Evolutionary conservation across 2,797 vertebrate genomes (phyloP), one percentile per base, ranked within the genome.

Genomic region (Novumbra hubbsi): DNA sequence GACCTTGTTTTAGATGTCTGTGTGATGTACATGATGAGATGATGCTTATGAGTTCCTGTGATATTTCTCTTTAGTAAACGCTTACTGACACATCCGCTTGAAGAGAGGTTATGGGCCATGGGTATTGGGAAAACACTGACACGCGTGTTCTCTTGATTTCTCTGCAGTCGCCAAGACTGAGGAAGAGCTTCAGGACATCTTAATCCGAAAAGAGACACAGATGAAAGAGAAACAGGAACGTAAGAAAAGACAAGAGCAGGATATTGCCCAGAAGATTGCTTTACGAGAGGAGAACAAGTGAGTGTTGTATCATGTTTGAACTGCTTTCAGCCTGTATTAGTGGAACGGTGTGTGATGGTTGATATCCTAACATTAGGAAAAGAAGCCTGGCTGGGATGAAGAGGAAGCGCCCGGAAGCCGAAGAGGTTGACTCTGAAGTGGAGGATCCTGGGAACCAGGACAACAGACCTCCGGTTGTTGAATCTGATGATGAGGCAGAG

Each of bases 381-480:
- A 95, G 86, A 78, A 98, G 96, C 72, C 81, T 98, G 74, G 94
- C 90, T 0, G 96, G 96, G 48, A 96, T 98, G 19, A 95, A 94
- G 83, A 87, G 78, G 79, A 95, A 94, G 76, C 72, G 0, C 0
- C 28, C 72, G 15, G 80, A 65, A 5, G 84, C 83, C 1, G 86
- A 69, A 0, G 88, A 86, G 0, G 89, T 92, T 0, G 95, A 96
- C 84, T 94, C 94, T 0, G 96, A 95, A 3, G 95, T 94, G 0
- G 96, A 98, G 86, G 96, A 98, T 81, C 96, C 96, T 0, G 96
- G 97, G 0, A 78, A 68, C 0, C 86, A 92, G 52, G 93, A 90
- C 0, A 86, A 41, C 65, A 78, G 76, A 67, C 65, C 77, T 0
- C 69, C 76, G 15, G 1, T 72, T 0, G 85, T 87, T 1, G 89